Evolutionary conservation across 2,797 vertebrate genomes (phyloP).

Genomic region (Melanotaenia parkinsoni): DNA sequence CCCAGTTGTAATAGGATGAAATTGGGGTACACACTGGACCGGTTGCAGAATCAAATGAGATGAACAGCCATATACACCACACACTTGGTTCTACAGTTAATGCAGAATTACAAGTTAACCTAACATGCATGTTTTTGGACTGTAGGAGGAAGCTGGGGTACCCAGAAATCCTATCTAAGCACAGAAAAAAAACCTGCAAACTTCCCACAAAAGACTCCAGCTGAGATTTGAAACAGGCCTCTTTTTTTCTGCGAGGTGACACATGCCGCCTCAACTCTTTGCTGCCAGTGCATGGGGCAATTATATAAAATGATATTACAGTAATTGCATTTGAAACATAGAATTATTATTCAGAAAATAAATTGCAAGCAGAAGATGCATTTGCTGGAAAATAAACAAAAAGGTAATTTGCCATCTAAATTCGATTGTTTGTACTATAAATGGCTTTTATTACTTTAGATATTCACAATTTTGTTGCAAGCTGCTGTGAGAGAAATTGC

Average conservation of each 20-base stretch:
- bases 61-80: not conserved
- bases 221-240: not conserved
- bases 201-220: not conserved
- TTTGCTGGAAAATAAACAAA: not conserved
- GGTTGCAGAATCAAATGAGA: not conserved
- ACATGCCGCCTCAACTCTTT: not conserved
- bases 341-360: not conserved
- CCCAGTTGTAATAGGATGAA: not conserved
- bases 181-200: not conserved
- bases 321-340: not conserved
- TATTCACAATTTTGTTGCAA: not conserved
- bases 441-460: conserved; percentile 5
- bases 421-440: not conserved
- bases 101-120: not conserved
- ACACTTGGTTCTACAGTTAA: not conserved
- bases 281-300: not conserved
- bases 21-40: not conserved
- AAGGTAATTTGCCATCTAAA: not conserved
- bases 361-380: not conserved
- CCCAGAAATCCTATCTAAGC: not conserved
- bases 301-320: not conserved
- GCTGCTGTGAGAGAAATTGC: not conserved
- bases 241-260: not conserved
- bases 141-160: not conserved
- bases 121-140: not conserved